Evolutionary conservation across 2,113 vertebrate genomes (phyloP).

Genomic region (Paramormyrops kingsleyae): DNA sequence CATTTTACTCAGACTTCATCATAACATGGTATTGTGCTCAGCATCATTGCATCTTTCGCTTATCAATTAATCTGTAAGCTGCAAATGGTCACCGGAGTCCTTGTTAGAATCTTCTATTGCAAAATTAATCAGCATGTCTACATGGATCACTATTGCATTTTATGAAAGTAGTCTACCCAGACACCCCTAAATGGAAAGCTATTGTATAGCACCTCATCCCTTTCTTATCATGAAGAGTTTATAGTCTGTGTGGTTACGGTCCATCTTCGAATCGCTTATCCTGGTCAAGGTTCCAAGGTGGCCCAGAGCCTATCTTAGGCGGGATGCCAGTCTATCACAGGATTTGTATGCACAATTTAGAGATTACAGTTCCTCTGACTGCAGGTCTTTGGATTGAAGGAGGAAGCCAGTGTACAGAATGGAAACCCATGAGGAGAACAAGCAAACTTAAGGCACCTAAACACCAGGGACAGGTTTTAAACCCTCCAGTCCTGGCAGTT

Average conservation of each 20-base stretch:
- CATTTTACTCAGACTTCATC: background rate
- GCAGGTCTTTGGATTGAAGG: background rate
- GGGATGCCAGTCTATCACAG: background rate
- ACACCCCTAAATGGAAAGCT: background rate
- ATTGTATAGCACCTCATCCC: background rate
- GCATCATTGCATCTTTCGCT: background rate
- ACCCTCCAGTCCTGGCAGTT: too few relatives aligned
- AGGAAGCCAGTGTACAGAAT: background rate
- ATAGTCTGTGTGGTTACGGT: background rate
- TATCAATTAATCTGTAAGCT: background rate
- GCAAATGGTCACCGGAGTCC: background rate
- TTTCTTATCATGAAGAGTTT: background rate
- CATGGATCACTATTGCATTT: background rate
- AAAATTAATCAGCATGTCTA: background rate
- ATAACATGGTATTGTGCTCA: background rate
- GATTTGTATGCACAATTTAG: background rate
- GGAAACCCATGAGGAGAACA: background rate
- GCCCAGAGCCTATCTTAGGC: background rate
- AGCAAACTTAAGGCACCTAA: background rate
- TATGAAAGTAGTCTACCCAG: background rate
- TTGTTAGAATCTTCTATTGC: background rate
- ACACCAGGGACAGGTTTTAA: background rate
- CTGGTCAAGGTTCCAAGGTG: background rate
- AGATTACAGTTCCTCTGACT: background rate
- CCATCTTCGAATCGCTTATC: background rate